These are phyloP conservation scores for Bradypodion pumilum DNA, from an alignment of 2,797 vertebrate species.

Conservation along the genomic window DNA sequence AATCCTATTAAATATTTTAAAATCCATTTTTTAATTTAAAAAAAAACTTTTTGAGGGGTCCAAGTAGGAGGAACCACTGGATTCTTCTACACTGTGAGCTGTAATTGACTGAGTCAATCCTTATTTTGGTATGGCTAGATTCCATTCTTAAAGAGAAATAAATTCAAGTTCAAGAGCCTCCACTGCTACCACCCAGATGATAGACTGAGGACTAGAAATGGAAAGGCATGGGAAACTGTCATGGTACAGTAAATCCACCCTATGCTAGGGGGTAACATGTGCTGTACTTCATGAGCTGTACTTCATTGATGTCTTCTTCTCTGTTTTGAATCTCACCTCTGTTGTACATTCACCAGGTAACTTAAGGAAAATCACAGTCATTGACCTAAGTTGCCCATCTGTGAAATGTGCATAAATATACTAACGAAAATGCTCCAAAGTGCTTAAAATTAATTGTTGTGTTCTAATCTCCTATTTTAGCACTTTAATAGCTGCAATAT, in stretches of 20 bases:
- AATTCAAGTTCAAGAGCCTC: neutral
- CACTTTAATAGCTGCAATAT: neutral
- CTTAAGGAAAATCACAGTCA: neutral
- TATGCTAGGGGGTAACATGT: neutral
- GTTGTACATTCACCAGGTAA: neutral
- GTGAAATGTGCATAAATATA: neutral
- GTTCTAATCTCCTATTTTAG: too few species aligned
- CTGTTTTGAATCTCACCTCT: neutral
- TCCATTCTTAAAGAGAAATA: neutral
- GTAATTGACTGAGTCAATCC: neutral
- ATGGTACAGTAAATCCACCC: neutral
- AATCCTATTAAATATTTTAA: too few species aligned
- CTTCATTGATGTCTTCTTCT: too few species aligned
- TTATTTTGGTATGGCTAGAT: neutral
- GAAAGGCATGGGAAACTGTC: neutral
- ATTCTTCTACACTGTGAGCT: too few species aligned
- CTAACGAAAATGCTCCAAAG: too few species aligned
- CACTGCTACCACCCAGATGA: neutral
- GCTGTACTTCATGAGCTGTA: too few species aligned
- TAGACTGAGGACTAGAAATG: neutral
- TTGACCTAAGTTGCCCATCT: neutral
- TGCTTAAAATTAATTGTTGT: too few species aligned
- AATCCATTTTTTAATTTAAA: too few species aligned
- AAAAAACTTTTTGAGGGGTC: too few species aligned
- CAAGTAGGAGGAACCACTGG: too few species aligned